phyloP scores from a whole-genome alignment of 2,888 invertebrate species.

The Unio delphinus region DNA sequence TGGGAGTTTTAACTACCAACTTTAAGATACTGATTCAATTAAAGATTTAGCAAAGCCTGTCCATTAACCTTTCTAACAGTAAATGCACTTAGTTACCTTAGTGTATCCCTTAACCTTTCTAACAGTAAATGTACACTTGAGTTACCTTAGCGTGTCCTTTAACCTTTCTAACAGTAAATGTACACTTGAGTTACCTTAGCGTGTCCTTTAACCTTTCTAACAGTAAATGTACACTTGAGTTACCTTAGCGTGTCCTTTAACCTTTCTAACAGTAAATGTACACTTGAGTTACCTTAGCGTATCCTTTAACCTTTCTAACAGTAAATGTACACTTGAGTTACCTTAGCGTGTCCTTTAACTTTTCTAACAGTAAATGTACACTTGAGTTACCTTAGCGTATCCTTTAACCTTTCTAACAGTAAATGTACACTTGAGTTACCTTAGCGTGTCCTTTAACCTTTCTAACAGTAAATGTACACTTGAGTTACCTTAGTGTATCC shows the following conservation, averaged over 20 bases:
- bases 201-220: too few relatives aligned
- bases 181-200: background rate
- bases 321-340: background rate
- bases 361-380: too few relatives aligned
- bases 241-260: background rate
- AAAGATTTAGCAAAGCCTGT: background rate
- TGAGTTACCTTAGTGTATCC: background rate
- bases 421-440: background rate
- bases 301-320: too few relatives aligned
- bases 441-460: background rate
- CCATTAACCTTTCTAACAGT: background rate
- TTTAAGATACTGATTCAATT: too few relatives aligned
- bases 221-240: background rate
- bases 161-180: too few relatives aligned
- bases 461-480: too few relatives aligned
- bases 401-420: too few relatives aligned
- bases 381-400: background rate
- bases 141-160: background rate
- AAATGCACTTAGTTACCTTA: background rate
- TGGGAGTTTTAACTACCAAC: too few relatives aligned
- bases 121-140: too few relatives aligned
- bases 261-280: too few relatives aligned
- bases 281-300: background rate
- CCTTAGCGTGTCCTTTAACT: background rate
- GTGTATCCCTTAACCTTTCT: too few relatives aligned